Evolutionary conservation across 37 sponge, comb jelly and placozoan genomes (phyloP).

Genomic region (Haliclona indistincta): DNA sequence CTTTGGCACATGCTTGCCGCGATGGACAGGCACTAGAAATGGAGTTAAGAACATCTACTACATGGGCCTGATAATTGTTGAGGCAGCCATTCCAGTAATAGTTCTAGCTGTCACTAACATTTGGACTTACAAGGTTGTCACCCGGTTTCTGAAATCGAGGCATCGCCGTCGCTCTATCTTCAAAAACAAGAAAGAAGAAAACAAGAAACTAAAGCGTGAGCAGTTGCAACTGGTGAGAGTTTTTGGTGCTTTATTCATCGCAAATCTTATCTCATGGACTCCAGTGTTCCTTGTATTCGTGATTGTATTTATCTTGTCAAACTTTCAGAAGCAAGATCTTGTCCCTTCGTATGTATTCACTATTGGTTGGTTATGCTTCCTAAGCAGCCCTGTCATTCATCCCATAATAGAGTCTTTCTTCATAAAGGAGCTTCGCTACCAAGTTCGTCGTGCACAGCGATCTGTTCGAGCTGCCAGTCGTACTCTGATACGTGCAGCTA

Average conservation of each 20-base stretch:
- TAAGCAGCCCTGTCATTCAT: constrained; percentile 53
- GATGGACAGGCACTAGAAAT: constrained; percentile 25
- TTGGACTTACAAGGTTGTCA: constrained; percentile 60
- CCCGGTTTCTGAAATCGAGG: constrained; percentile 41
- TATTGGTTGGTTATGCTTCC: constrained; percentile 57
- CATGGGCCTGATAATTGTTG: constrained; percentile 29
- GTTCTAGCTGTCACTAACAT: constrained; percentile 48
- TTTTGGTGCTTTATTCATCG: constrained; percentile 64
- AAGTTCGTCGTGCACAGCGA: constrained; percentile 21
- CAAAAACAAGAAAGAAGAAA: not conserved
- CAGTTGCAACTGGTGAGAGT: constrained; percentile 63
- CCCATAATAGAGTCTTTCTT: constrained; percentile 80
- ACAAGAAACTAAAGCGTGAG: constrained; percentile 32
- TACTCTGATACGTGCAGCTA: not conserved
- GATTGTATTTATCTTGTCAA: not conserved
- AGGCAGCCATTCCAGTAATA: constrained; percentile 58
- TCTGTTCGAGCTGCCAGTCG: constrained; percentile 4
- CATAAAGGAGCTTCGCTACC: constrained; percentile 60
- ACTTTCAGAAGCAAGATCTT: not conserved
- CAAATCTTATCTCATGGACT: constrained; percentile 57
- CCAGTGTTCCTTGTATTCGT: constrained; percentile 42
- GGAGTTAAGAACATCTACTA: constrained; percentile 34
- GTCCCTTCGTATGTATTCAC: constrained; percentile 55
- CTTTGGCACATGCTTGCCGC: constrained; percentile 61
- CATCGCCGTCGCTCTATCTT: constrained; percentile 13